Percentiles rank a stretch among this genome's conserved stretches.
Conservation (phyloP, 2,888 invertebrate species). For the Branchellion lobata region DNA sequence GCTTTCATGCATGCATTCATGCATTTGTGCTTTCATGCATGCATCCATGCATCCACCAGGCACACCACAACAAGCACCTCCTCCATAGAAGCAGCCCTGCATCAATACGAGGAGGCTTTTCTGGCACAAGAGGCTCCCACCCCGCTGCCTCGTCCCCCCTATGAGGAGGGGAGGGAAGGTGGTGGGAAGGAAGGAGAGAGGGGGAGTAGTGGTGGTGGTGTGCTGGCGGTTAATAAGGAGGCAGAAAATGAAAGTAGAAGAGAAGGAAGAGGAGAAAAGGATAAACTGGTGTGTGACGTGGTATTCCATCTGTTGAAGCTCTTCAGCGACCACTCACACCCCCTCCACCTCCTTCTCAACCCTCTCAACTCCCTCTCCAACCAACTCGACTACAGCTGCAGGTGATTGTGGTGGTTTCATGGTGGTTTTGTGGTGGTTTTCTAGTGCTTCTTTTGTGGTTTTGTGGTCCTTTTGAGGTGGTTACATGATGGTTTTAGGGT, state of each 20-base stretch:
- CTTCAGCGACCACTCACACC: conserved; percentile 67
- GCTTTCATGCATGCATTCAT: too few relatives aligned
- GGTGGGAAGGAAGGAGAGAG: neutral
- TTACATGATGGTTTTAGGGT: too few relatives aligned
- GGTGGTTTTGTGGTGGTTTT: too few relatives aligned
- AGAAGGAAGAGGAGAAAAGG: conserved; percentile 34
- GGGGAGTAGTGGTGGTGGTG: conserved; percentile 3
- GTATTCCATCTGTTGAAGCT: conserved; percentile 81
- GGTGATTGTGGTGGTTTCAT: conserved; percentile 52
- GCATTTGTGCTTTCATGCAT: too few relatives aligned
- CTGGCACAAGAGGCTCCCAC: conserved; percentile 53
- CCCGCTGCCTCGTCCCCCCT: conserved; percentile 59
- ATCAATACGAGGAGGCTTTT: conserved; percentile 71
- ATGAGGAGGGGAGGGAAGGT: conserved; percentile 55
- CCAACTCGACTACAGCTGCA: conserved; percentile 76
- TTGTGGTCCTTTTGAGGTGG: neutral
- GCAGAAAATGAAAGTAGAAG: conserved; percentile 47
- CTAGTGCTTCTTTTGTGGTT: neutral
- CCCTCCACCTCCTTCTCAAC: conserved; percentile 71
- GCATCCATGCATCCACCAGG: too few relatives aligned
- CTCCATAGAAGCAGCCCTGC: conserved; percentile 73
- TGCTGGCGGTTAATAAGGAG: neutral
- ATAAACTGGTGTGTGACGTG: conserved; percentile 65
- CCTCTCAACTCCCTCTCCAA: conserved; percentile 77
- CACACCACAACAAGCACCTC: conserved; percentile 72